Evolutionary conservation across 53 echinoderm and acorn worm species (phyloP).

Genomic region (Temnopleurus reevesii): DNA sequence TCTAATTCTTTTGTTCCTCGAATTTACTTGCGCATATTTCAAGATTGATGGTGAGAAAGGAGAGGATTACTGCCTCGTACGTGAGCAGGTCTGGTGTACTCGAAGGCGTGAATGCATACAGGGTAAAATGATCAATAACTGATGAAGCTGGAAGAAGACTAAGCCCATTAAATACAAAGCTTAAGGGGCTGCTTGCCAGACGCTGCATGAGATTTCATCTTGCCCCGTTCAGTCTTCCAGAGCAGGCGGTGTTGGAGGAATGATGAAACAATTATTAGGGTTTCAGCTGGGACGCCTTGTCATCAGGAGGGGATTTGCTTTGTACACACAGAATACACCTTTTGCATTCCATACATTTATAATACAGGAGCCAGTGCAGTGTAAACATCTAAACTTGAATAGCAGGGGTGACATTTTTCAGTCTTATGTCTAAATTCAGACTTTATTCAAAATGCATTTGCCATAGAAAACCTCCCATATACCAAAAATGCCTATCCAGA

Average conservation of each 20-base stretch:
- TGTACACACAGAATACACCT: conserved; percentile 2
- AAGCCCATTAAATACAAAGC: conserved; percentile 33
- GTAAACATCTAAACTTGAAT: too few species aligned
- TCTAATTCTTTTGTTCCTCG: too few species aligned
- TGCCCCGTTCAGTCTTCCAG: background rate
- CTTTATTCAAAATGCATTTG: too few species aligned
- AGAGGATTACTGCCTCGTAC: too few species aligned
- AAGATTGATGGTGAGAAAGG: too few species aligned
- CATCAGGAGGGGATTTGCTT: conserved; percentile 13
- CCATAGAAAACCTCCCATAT: too few species aligned
- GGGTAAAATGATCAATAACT: conserved; percentile 46
- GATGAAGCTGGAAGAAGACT: conserved; percentile 41
- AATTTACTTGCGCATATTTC: too few species aligned
- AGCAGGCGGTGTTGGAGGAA: conserved; percentile 21
- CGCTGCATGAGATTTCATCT: conserved; percentile 30
- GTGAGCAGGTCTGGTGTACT: too few species aligned
- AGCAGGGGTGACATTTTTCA: too few species aligned
- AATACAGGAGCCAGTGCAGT: background rate
- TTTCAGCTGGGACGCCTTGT: conserved; percentile 34
- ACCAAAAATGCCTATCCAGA: too few species aligned
- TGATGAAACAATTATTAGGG: conserved; percentile 42
- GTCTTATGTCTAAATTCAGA: too few species aligned
- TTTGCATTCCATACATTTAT: background rate
- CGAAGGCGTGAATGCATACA: conserved; percentile 56
- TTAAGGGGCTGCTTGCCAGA: conserved; percentile 28